A percentile compares a stretch with the other conserved stretches of the same genome.
Evolutionary conservation across 1,140 invertebrate genomes (phyloP).

Genomic region (Penaeus japonicus): DNA sequence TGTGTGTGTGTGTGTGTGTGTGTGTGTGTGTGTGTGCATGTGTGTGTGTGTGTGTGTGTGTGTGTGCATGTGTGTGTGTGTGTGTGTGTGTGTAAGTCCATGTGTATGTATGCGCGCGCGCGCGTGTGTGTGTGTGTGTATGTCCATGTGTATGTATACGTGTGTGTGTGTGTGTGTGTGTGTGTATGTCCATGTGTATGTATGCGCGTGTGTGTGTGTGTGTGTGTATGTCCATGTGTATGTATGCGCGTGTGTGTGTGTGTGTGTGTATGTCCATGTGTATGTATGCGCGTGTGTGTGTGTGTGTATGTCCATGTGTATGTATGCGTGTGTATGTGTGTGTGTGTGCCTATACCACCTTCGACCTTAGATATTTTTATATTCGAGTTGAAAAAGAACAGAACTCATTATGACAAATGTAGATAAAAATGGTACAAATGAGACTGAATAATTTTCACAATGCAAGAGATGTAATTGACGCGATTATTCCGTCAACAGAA

Average conservation of each 20-base stretch:
- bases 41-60: too few relatives aligned
- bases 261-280: not conserved
- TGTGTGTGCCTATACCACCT: not conserved
- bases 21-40: too few relatives aligned
- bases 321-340: not conserved
- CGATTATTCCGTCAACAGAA: too few relatives aligned
- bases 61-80: too few relatives aligned
- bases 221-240: not conserved
- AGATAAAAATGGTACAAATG: not conserved
- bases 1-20: too few relatives aligned
- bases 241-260: not conserved
- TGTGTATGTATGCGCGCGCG: not conserved
- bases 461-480: too few relatives aligned
- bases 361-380: not conserved
- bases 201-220: not conserved
- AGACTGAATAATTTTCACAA: too few relatives aligned
- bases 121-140: not conserved
- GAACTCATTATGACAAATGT: not conserved
- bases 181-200: not conserved
- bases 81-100: not conserved
- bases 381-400: not conserved
- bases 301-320: not conserved
- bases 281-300: not conserved
- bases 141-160: not conserved
- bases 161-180: not conserved